Evolutionary conservation across 2,888 invertebrate genomes (phyloP).

Genomic region (Noctua fimbriata): DNA sequence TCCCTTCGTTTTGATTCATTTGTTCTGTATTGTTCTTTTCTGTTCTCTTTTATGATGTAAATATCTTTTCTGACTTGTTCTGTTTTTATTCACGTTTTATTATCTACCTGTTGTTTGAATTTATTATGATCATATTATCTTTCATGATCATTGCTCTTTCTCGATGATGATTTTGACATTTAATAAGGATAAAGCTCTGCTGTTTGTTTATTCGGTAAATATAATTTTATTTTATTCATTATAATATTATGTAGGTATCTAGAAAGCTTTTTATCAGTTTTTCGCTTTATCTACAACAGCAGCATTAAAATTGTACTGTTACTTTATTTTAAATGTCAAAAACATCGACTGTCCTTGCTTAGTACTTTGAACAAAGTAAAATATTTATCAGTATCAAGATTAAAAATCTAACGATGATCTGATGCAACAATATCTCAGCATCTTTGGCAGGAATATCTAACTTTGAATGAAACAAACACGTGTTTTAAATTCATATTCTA

Average conservation of each 20-base stretch:
- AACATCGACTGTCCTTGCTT: neutral
- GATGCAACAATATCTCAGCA: neutral
- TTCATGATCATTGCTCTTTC: slow-evolving; percentile 10
- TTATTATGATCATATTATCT: neutral
- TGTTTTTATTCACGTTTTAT: slow-evolving; percentile 46
- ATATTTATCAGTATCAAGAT: neutral
- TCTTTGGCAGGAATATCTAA: neutral
- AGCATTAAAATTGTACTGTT: neutral
- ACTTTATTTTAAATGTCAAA: neutral
- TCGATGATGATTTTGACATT: slow-evolving; percentile 4
- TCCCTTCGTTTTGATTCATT: slow-evolving; percentile 52
- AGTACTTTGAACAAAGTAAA: neutral
- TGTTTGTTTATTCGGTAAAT: neutral
- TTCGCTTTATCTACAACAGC: neutral
- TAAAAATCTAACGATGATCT: neutral
- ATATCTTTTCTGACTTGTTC: slow-evolving; percentile 28
- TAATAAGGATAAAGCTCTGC: neutral
- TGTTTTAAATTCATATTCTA: neutral
- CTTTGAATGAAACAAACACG: neutral
- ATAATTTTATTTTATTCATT: neutral
- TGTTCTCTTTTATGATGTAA: slow-evolving; percentile 44
- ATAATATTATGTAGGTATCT: neutral
- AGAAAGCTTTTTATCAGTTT: neutral
- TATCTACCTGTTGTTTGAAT: slow-evolving; percentile 54
- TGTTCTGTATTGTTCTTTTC: slow-evolving; percentile 43